Conservation (phyloP, 2,113 vertebrate genomes). For the Ardeotis arabs region DNA sequence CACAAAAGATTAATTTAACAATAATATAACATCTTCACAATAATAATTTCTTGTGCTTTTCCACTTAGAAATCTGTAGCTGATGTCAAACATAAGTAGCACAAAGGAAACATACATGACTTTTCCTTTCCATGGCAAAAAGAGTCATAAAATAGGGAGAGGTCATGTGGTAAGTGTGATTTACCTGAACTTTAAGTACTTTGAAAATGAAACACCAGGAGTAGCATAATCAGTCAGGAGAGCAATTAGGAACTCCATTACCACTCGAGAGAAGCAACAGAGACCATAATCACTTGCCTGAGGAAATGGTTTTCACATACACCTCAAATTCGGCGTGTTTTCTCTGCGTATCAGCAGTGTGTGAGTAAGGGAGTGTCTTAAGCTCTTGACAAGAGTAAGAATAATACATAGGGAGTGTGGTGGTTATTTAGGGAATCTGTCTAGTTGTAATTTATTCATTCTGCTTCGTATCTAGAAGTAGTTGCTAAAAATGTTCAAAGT, state of each 20-base stretch:
- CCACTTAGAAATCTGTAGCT: background rate
- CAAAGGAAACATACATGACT: background rate
- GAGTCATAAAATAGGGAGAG: constrained; percentile 37
- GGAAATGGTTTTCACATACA: constrained; percentile 44
- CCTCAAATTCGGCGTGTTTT: background rate
- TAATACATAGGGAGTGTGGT: background rate
- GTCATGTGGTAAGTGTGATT: constrained; percentile 55
- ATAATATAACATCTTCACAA: background rate
- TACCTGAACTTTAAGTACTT: constrained; percentile 60
- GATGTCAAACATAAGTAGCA: background rate
- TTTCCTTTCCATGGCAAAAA: background rate
- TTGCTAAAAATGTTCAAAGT: background rate
- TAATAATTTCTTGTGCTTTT: background rate
- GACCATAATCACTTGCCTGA: constrained; percentile 54
- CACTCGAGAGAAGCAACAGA: constrained; percentile 55
- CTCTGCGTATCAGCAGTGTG: background rate
- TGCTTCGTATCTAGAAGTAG: background rate
- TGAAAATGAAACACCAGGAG: constrained; percentile 69
- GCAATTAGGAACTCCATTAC: constrained; percentile 65
- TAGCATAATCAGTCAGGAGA: constrained; percentile 61
- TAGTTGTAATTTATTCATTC: background rate
- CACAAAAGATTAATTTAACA: background rate
- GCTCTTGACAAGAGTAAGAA: background rate
- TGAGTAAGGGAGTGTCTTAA: background rate
- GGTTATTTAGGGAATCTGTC: background rate